A percentile compares a stretch with the other conserved stretches of the same genome.
Evolutionary conservation across 2,888 invertebrate genomes (phyloP).

Genomic region (Anarsia innoxiella): DNA sequence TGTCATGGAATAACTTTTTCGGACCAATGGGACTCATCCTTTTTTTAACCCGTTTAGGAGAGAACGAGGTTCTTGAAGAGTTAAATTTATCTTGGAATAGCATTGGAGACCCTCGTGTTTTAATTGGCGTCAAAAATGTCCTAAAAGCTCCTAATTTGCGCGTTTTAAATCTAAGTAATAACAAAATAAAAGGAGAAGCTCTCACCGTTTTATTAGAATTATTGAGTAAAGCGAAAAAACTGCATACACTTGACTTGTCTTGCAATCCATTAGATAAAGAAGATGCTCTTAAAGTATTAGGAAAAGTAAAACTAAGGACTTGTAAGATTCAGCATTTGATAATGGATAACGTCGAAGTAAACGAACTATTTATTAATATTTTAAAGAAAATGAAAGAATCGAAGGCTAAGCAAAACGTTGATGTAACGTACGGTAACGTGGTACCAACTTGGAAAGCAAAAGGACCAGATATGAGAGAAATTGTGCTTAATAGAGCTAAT

Average conservation of each 20-base stretch:
- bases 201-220: constrained; percentile 17
- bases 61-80: constrained; percentile 21
- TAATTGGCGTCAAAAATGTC: constrained; percentile 18
- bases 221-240: constrained; percentile 18
- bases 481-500: constrained; percentile 27
- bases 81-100: constrained; percentile 30
- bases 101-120: constrained; percentile 22
- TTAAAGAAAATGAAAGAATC: constrained; percentile 19
- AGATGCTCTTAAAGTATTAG: constrained; percentile 25
- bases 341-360: constrained; percentile 26
- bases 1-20: constrained; percentile 32
- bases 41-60: constrained; percentile 22
- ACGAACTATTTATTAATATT: constrained; percentile 18
- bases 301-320: constrained; percentile 15
- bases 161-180: constrained; percentile 25
- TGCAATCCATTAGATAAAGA: constrained; percentile 24
- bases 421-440: constrained; percentile 23
- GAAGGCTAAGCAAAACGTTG: constrained; percentile 20
- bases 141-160: constrained; percentile 19
- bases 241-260: constrained; percentile 27
- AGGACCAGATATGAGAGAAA: constrained; percentile 24
- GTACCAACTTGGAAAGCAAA: constrained; percentile 11
- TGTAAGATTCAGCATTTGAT: constrained; percentile 26
- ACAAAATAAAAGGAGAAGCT: constrained; percentile 21
- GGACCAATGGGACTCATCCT: constrained; percentile 22